Percentiles rank a stretch among this genome's conserved stretches.
Evolutionary conservation across 2,113 vertebrate genomes (phyloP).

Genomic region (Ranitomeya variabilis): DNA sequence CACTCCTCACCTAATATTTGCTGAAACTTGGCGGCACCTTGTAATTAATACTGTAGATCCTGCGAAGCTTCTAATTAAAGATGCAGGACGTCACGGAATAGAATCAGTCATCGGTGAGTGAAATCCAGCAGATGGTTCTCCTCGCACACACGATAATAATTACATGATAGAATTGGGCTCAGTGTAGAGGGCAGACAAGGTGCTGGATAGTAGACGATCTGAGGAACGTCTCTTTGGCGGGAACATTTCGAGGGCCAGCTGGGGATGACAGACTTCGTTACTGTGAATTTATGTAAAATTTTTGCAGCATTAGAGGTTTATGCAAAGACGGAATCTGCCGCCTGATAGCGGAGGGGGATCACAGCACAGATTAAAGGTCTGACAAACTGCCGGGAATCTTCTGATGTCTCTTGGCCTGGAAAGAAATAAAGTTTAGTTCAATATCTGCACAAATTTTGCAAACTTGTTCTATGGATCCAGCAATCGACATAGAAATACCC

Average conservation of each 20-base stretch:
- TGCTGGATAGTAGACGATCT: slow-evolving; percentile 35
- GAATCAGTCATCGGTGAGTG: slow-evolving; percentile 32
- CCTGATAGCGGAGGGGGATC: no score
- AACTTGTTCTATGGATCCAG: background rate
- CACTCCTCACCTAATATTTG: background rate
- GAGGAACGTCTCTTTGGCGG: slow-evolving; percentile 34
- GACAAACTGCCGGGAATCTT: background rate
- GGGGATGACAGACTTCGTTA: background rate
- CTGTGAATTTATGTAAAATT: background rate
- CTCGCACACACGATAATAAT: slow-evolving; percentile 37
- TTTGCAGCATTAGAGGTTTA: background rate
- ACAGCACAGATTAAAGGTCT: background rate
- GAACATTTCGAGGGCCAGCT: slow-evolving; percentile 22
- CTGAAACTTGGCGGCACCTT: background rate
- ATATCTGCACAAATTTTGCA: background rate
- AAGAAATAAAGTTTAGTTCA: background rate
- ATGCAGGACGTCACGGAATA: background rate
- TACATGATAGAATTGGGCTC: slow-evolving; percentile 34
- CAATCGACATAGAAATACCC: no score
- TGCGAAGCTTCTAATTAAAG: slow-evolving; percentile 30
- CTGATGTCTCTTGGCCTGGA: background rate
- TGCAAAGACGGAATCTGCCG: background rate
- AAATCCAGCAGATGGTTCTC: slow-evolving; percentile 44
- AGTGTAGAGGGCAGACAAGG: slow-evolving; percentile 36
- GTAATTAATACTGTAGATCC: background rate